These are phyloP conservation scores for Grammomys surdaster DNA, from an alignment of 2,113 vertebrate species.

Conservation along the genomic window DNA sequence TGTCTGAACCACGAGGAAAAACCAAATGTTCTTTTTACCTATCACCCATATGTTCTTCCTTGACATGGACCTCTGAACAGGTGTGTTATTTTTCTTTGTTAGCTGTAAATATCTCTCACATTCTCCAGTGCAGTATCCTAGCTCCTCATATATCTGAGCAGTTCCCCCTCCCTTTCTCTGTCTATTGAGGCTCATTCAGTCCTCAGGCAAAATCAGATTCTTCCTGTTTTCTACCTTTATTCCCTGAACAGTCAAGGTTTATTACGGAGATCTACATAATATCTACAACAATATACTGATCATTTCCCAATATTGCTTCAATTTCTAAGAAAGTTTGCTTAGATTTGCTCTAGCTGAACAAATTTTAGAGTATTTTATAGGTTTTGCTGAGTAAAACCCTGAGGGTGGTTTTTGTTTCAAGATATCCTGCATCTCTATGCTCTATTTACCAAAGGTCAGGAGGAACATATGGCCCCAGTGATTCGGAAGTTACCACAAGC, in stretches of 20 bases:
- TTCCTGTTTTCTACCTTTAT: background rate
- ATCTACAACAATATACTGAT: background rate
- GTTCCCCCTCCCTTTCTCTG: no score
- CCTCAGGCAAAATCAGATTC: background rate
- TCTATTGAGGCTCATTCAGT: background rate
- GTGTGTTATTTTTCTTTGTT: background rate
- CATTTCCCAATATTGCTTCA: background rate
- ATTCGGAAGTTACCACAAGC: slow-evolving; percentile 39
- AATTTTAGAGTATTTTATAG: background rate
- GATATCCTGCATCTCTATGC: background rate
- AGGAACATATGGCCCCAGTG: slow-evolving; percentile 22
- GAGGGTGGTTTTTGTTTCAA: slow-evolving; percentile 18
- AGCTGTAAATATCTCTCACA: background rate
- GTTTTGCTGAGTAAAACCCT: background rate
- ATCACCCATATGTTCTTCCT: background rate
- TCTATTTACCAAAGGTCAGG: slow-evolving; percentile 62
- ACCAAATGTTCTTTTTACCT: accelerated
- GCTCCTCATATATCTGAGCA: background rate
- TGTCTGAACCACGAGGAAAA: background rate
- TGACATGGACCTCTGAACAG: background rate
- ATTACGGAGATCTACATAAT: background rate
- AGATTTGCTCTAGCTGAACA: background rate
- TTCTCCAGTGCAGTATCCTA: background rate
- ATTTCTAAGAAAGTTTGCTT: background rate
- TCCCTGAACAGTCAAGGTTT: background rate